Evolutionary conservation across 2,113 vertebrate genomes (phyloP), one percentile per base, ranked within the genome.

Genomic region (Equus quagga): DNA sequence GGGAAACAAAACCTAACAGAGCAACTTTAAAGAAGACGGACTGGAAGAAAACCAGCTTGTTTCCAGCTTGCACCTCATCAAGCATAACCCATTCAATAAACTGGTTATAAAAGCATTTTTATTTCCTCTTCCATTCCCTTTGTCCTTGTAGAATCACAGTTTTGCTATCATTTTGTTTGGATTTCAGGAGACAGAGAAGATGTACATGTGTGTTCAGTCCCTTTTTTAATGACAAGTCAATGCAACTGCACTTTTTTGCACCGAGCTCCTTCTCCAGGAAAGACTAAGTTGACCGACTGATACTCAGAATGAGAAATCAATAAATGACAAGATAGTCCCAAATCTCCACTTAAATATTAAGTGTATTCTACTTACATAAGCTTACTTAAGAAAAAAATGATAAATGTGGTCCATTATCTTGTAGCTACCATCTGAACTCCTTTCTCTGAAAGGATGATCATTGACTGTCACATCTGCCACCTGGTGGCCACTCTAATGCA

Each of bases 401-500:
- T 21, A 88, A 88, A 73, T 75, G 46, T 81, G 21, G n/a, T 46
- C 58, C 75, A 9, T n/a, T 33, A 54, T 54, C 7, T 46, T 56
- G 51, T 49, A 91, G 78, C 65, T 65, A 41, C 17, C n/a, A 23
- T 75, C 28, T 23, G 21, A 91, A 58, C 9, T 17, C 33, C 84
- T 91, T 72, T 64, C 67, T 82, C n/a, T 60, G 31, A 90, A 86
- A 91, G n/a, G 41, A 54, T 65, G 23, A 60, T 72, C 51, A 67
- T 21, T 81, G 58, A 81, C n/a, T 46, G 23, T 91, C 81, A 82
- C 26, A 51, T 94, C 93, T 94, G 97, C 97, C 98, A 96, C 79
- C 96, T 97, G 82, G 96, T 95, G 97, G 97, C 79, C 94, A 85
- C 58, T 94, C 62, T 36, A 11, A 91, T 60, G 28, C 21, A 85